Percentiles rank a stretch among this genome's conserved stretches.
Evolutionary conservation across 2,113 vertebrate species (phyloP).

Genomic region (Astatotilapia flaviijosephi): DNA sequence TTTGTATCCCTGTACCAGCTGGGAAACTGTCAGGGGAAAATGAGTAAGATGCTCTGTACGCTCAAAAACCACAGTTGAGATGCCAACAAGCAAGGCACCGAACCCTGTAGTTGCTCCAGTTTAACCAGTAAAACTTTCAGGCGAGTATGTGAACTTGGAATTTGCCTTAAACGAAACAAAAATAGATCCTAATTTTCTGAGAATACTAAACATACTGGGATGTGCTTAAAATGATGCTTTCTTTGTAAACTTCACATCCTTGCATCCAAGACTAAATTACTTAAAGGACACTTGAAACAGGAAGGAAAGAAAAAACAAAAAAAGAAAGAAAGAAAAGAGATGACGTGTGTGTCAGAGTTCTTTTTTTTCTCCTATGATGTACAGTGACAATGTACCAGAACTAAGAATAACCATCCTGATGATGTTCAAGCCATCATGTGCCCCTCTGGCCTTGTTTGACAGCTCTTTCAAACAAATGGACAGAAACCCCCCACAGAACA

Average conservation of each 20-base stretch:
- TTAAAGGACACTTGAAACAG: background rate
- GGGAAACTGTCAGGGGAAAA: slow-evolving; percentile 17
- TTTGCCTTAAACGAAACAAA: background rate
- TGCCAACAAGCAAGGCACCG: background rate
- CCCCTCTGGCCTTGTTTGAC: slow-evolving; percentile 37
- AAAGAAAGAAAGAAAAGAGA: background rate
- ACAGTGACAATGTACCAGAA: background rate
- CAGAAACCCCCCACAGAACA: slow-evolving; percentile 56
- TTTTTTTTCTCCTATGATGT: slow-evolving; percentile 1
- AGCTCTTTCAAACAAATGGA: slow-evolving; percentile 53
- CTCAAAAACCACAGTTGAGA: background rate
- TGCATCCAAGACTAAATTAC: background rate
- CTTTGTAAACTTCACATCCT: background rate
- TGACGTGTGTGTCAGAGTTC: background rate
- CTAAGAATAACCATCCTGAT: slow-evolving; percentile 54
- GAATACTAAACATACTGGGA: background rate
- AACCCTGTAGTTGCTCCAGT: background rate
- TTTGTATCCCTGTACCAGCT: background rate
- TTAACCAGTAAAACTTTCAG: background rate
- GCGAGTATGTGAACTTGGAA: background rate
- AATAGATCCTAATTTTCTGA: background rate
- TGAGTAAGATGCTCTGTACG: background rate
- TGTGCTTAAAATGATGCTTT: background rate
- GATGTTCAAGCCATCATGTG: slow-evolving; percentile 42
- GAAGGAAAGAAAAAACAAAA: background rate